Evolutionary conservation across 2,888 invertebrate genomes (phyloP).

Genomic region (Phasia obesa): DNA sequence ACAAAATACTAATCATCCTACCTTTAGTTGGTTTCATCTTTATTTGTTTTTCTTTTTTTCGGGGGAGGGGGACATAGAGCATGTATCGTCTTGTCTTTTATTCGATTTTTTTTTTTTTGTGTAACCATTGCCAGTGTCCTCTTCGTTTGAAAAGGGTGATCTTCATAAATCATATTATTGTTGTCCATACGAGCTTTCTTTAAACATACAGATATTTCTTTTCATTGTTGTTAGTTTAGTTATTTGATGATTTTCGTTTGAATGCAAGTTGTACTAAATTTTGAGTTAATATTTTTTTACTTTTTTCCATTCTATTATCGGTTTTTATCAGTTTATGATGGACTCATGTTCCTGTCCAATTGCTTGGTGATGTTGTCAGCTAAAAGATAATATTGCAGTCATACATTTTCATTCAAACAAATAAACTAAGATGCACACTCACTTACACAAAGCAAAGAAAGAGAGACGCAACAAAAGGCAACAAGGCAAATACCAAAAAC

Average conservation of each 20-base stretch:
- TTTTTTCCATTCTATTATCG: conserved; percentile 55
- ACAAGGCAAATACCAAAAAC: conserved; percentile 37
- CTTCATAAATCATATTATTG: conserved; percentile 71
- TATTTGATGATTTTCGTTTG: conserved; percentile 46
- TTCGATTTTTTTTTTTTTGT: conserved; percentile 13
- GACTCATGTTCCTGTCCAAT: conserved; percentile 71
- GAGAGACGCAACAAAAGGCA: not conserved
- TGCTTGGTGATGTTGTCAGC: conserved; percentile 70
- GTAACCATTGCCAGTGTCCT: conserved; percentile 33
- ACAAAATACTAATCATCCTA: conserved; percentile 25
- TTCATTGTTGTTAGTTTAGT: conserved; percentile 14
- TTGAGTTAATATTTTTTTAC: conserved; percentile 25
- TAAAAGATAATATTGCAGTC: conserved; percentile 51
- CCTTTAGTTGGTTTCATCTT: conserved; percentile 5
- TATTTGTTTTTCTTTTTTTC: too few relatives aligned
- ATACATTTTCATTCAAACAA: conserved; percentile 44
- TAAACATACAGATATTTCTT: conserved; percentile 14
- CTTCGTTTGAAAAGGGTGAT: conserved; percentile 66
- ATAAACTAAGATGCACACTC: conserved; percentile 12
- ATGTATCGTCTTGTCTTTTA: conserved; percentile 32
- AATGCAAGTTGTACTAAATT: conserved; percentile 20
- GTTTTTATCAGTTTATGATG: conserved; percentile 70
- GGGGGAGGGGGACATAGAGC: not conserved
- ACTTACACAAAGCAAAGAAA: not conserved
- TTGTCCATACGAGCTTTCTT: conserved; percentile 47